Conservation (phyloP, 2,113 vertebrate genomes). For the Acrocephalus arundinaceus region DNA sequence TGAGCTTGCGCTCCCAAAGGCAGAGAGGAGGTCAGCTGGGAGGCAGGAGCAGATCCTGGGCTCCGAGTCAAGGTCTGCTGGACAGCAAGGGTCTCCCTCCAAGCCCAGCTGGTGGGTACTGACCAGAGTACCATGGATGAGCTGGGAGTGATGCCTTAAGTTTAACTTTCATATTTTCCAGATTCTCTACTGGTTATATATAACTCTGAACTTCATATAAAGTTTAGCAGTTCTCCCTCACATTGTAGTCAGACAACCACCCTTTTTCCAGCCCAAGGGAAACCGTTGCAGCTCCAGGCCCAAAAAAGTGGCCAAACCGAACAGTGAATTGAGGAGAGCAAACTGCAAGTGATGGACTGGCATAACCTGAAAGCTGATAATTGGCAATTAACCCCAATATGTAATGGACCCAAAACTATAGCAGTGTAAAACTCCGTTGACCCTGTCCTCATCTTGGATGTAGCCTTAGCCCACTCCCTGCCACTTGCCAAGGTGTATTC, state of each 20-base stretch:
- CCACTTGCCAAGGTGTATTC: background rate
- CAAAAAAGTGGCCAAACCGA: background rate
- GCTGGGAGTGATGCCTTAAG: background rate
- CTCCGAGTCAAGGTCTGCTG: background rate
- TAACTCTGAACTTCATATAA: background rate
- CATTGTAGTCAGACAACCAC: background rate
- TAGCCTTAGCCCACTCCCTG: accelerated
- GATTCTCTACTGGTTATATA: accelerated
- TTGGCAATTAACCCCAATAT: accelerated
- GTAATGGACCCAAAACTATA: background rate
- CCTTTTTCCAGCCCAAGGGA: background rate
- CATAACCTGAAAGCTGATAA: background rate
- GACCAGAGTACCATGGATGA: background rate
- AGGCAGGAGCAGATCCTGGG: background rate
- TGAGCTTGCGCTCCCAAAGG: background rate
- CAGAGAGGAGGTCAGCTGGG: background rate
- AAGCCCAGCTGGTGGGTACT: background rate
- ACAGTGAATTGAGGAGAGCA: background rate
- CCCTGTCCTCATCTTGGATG: background rate
- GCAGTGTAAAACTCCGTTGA: accelerated
- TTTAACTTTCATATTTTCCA: accelerated
- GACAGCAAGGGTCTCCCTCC: background rate
- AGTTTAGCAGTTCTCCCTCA: background rate
- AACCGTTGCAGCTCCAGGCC: background rate
- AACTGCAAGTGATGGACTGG: background rate